These are phyloP conservation scores for Streptopelia turtur DNA, from an alignment of 2,797 vertebrate genomes.

Conservation along the genomic window DNA sequence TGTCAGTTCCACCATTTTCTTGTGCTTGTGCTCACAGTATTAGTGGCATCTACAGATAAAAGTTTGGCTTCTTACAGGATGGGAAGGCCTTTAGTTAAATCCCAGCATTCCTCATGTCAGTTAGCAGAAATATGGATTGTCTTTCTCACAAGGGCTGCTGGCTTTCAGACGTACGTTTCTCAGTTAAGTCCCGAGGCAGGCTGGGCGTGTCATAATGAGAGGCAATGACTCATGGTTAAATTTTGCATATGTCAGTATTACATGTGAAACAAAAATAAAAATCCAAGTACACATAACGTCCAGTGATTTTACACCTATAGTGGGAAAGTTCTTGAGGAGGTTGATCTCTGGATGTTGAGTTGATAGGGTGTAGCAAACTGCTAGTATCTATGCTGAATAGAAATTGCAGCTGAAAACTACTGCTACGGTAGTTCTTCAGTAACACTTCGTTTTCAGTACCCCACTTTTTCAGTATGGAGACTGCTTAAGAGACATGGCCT, in stretches of 20 bases:
- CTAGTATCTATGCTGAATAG: background rate
- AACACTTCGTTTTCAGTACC: background rate
- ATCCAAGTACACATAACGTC: background rate
- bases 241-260: background rate
- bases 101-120: background rate
- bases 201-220: background rate
- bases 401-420: background rate
- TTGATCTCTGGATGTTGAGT: background rate
- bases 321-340: background rate
- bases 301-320: background rate
- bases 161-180: background rate
- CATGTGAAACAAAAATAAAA: background rate
- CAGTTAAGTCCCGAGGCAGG: background rate
- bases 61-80: background rate
- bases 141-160: background rate
- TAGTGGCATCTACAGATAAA: background rate
- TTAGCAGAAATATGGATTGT: background rate
- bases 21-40: rapidly evolving
- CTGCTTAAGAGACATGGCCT: background rate
- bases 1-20: background rate
- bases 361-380: background rate
- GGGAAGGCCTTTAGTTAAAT: background rate
- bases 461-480: background rate
- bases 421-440: background rate
- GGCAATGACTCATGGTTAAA: background rate